These are phyloP conservation scores for Acridotheres tristis DNA, from an alignment of 2,797 vertebrate species.

Conservation along the genomic window DNA sequence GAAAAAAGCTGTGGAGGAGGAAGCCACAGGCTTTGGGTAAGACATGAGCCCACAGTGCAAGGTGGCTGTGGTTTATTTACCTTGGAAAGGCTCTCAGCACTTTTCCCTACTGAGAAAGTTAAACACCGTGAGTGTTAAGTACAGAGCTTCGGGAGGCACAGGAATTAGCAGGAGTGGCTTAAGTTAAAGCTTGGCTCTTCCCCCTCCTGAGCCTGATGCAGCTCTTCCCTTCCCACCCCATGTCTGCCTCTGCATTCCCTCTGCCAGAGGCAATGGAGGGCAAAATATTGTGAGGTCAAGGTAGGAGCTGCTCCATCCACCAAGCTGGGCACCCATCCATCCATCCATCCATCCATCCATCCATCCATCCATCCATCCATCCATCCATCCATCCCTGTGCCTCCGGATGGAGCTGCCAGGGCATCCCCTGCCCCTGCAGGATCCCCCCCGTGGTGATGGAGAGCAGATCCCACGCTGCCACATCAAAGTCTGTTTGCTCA, in stretches of 20 bases:
- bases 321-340: not conserved
- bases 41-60: not conserved
- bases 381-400: not conserved
- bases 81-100: not conserved
- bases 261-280: not conserved
- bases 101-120: not conserved
- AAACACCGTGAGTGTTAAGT: not conserved
- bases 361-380: not conserved
- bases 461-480: not conserved
- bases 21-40: not conserved
- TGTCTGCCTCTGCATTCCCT: not conserved
- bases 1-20: not conserved
- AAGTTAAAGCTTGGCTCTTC: not conserved
- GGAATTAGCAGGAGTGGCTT: not conserved
- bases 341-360: not conserved
- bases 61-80: not conserved
- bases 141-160: not conserved
- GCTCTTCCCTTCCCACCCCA: not conserved
- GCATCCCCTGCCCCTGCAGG: not conserved
- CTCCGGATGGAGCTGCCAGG: fast-evolving
- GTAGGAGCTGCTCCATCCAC: not conserved
- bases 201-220: not conserved
- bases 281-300: fast-evolving
- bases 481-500: slow-evolving; percentile 44
- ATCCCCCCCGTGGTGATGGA: fast-evolving